phyloP scores from a whole-genome alignment of 2,888 invertebrate species.

The Capitulum mitella region DNA sequence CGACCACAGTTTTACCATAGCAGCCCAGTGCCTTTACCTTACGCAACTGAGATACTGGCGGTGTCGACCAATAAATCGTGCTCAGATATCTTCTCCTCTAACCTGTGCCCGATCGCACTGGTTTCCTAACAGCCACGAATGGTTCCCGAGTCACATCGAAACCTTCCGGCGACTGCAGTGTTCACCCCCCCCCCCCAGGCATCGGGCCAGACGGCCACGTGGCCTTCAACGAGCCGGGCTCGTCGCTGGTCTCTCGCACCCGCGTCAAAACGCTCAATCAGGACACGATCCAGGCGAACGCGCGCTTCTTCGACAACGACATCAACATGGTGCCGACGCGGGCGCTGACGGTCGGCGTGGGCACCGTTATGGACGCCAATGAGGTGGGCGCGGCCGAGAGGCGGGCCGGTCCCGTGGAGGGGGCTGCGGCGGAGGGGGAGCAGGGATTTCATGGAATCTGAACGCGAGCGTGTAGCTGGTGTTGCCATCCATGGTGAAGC shows the following conservation, averaged over 20 bases:
- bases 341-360: conserved; percentile 96
- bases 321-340: conserved; percentile 86
- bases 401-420: neutral
- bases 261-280: conserved; percentile 92
- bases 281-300: conserved; percentile 95
- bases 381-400: conserved; percentile 56
- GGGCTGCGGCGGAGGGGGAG: neutral
- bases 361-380: conserved; percentile 96
- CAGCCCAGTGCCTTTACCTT: too few relatives aligned
- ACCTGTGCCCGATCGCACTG: too few relatives aligned
- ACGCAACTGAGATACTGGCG: too few relatives aligned
- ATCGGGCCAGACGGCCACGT: conserved; percentile 99
- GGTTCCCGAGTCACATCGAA: too few relatives aligned
- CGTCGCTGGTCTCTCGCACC: conserved; percentile 88
- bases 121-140: too few relatives aligned
- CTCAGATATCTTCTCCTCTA: too few relatives aligned
- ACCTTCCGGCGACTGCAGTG: too few relatives aligned
- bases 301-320: conserved; percentile 93
- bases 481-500: too few relatives aligned
- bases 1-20: too few relatives aligned
- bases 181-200: conserved; percentile 55
- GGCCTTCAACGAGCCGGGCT: conserved; percentile 98
- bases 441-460: too few relatives aligned
- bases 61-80: too few relatives aligned
- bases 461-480: too few relatives aligned